These are phyloP conservation scores for Mugil cephalus DNA, from an alignment of 2,113 vertebrate species.

Conservation along the genomic window DNA sequence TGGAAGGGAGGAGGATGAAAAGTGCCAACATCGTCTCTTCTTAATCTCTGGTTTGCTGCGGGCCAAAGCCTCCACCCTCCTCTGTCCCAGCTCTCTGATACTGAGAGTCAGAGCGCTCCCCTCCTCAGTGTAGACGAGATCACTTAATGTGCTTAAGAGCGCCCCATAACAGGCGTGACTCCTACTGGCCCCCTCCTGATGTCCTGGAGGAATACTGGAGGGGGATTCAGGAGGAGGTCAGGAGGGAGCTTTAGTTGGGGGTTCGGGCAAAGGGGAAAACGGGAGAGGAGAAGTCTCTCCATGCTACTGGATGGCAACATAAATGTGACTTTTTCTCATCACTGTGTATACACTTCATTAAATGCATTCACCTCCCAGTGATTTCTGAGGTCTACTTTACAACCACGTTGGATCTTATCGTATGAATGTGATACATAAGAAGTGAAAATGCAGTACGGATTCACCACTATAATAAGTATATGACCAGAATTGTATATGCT, in stretches of 20 bases:
- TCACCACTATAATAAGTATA: no score
- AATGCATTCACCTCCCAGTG: not conserved
- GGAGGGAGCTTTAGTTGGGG: conserved; percentile 13
- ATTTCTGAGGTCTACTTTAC: not conserved
- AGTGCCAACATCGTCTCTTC: conserved; percentile 83
- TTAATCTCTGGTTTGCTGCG: conserved; percentile 87
- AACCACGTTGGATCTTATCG: not conserved
- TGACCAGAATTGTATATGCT: not conserved
- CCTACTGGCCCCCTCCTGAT: conserved; percentile 82
- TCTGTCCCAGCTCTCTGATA: conserved; percentile 82
- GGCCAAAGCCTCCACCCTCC: conserved; percentile 71
- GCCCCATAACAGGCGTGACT: conserved; percentile 94
- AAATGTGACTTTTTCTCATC: conserved; percentile 11
- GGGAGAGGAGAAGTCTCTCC: conserved; percentile 16
- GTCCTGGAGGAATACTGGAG: conserved; percentile 82
- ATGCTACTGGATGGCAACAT: conserved; percentile 30
- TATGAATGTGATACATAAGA: not conserved
- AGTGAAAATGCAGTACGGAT: no score
- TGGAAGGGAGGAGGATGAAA: conserved; percentile 83
- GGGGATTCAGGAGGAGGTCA: conserved; percentile 71
- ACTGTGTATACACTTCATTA: not conserved
- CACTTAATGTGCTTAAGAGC: conserved; percentile 91
- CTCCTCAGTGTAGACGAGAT: conserved; percentile 89
- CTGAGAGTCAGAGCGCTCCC: conserved; percentile 87
- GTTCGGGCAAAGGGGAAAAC: conserved; percentile 21